phyloP scores from a whole-genome alignment of 92 coral and sea anemone species.

The Porites lobata region DNA sequence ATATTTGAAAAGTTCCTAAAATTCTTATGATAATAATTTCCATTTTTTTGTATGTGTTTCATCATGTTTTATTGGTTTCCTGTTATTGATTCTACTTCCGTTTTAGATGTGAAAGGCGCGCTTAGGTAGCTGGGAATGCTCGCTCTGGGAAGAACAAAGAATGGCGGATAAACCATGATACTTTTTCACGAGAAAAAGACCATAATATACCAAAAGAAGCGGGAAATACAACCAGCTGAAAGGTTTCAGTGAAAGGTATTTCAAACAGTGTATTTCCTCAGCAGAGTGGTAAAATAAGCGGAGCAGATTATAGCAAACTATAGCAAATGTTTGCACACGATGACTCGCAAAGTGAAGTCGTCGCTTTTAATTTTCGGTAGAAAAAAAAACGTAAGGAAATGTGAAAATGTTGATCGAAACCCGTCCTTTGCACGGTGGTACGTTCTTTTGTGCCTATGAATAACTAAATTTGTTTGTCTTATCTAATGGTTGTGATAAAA shows the following conservation, averaged over 20 bases:
- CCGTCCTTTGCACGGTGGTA: background rate
- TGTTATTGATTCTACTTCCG: constrained; percentile 13
- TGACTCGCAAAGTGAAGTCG: background rate
- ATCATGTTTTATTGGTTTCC: too few species aligned
- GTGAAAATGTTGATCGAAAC: constrained; percentile 19
- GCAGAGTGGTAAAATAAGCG: background rate
- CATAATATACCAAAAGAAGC: constrained; percentile 91
- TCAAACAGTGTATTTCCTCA: background rate
- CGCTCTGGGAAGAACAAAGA: constrained; percentile 60
- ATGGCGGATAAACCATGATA: constrained; percentile 98
- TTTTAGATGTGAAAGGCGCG: constrained; percentile 1
- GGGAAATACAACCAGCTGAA: constrained; percentile 97
- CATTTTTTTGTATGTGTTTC: too few species aligned
- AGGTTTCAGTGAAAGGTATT: constrained; percentile 33
- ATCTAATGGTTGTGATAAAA: too few species aligned
- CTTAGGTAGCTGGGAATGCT: constrained; percentile 37
- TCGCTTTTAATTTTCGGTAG: background rate
- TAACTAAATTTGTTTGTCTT: too few species aligned
- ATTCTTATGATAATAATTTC: too few species aligned
- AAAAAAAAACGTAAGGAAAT: background rate
- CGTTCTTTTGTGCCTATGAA: background rate
- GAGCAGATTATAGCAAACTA: background rate
- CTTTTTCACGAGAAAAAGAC: constrained; percentile 78
- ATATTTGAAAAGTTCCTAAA: background rate
- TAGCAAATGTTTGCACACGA: constrained; percentile 2